phyloP scores from a whole-genome alignment of 2,888 invertebrate species.

The Drosophila kanekoi region DNA sequence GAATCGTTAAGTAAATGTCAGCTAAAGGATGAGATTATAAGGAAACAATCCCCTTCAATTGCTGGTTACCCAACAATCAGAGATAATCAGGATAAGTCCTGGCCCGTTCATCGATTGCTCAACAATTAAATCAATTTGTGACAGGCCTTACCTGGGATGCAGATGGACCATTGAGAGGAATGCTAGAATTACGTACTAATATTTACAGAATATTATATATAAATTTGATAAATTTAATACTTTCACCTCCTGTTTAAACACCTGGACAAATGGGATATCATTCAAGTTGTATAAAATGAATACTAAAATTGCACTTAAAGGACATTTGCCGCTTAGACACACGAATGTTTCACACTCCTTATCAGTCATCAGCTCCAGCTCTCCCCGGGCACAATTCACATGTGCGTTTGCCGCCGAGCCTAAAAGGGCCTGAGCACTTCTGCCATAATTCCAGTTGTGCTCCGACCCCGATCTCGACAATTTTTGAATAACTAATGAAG shows the following conservation, averaged over 20 bases:
- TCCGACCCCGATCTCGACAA: conserved; percentile 61
- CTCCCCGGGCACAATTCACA: conserved; percentile 43
- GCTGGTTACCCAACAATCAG: conserved; percentile 14
- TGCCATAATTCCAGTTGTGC: conserved; percentile 73
- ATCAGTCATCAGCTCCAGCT: conserved; percentile 25
- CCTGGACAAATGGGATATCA: not conserved
- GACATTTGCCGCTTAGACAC: conserved; percentile 17
- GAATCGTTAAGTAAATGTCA: conserved; percentile 31
- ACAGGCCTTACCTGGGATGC: not conserved
- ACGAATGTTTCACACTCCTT: conserved; percentile 10
- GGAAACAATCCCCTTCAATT: not conserved
- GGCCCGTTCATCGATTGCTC: not conserved
- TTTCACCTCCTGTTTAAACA: conserved; percentile 4
- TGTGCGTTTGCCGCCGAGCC: conserved; percentile 50
- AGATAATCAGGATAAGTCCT: not conserved
- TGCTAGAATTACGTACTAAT: no score
- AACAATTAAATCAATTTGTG: not conserved
- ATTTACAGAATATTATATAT: no score
- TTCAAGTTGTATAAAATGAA: conserved; percentile 7
- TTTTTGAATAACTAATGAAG: conserved; percentile 82
- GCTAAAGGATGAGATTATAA: not conserved
- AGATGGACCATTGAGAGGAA: no score
- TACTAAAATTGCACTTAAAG: conserved; percentile 22
- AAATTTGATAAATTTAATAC: not conserved
- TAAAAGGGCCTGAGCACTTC: conserved; percentile 55